Percentiles rank a stretch among this genome's conserved stretches.
phyloP scores from a whole-genome alignment of 2,797 vertebrate species.

The Leucoraja ocellata region DNA sequence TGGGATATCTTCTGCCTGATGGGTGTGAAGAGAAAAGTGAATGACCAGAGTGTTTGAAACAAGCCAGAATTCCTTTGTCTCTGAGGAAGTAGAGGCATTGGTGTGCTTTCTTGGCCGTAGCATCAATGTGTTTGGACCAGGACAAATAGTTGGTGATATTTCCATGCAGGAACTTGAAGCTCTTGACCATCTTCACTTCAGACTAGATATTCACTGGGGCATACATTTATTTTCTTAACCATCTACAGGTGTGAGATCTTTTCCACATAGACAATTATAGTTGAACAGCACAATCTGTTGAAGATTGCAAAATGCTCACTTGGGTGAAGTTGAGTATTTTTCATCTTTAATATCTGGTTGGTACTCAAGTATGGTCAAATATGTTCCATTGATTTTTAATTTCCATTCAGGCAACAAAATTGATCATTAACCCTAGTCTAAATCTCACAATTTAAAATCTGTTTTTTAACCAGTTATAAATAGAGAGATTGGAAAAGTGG shows the following conservation, averaged over 20 bases:
- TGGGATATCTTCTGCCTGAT: no score
- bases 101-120: no score
- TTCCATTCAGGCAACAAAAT: neutral
- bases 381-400: neutral
- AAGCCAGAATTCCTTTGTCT: no score
- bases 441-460: neutral
- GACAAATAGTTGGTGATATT: no score
- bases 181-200: no score
- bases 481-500: neutral
- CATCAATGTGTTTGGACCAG: no score
- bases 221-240: no score
- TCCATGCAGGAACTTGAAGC: no score
- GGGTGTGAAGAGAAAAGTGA: no score
- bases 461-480: neutral
- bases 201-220: no score
- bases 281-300: neutral
- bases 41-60: no score
- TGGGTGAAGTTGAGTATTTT: neutral
- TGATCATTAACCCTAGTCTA: neutral
- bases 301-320: neutral
- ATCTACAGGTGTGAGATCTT: neutral
- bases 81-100: no score
- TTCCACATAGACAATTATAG: neutral
- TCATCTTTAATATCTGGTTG: neutral
- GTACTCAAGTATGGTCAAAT: neutral